phyloP scores from a whole-genome alignment of 2,113 vertebrate genomes.

The Aptenodytes patagonicus region DNA sequence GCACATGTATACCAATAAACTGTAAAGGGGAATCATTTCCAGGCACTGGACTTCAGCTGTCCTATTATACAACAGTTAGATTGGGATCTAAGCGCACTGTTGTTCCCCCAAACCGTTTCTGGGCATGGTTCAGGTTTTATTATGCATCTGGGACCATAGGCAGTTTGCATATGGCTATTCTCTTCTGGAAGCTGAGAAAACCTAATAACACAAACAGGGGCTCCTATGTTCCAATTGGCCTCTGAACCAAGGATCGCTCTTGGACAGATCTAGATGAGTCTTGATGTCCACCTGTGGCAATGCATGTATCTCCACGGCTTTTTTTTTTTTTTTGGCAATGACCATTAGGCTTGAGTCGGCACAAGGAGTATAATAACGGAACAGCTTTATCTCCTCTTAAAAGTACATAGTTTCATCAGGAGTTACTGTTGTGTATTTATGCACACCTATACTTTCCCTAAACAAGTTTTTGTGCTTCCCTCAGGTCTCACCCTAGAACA shows the following conservation, averaged over 20 bases:
- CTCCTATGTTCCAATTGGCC: not conserved
- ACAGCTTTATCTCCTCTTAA: not conserved
- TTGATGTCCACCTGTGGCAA: not conserved
- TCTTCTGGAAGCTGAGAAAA: not conserved
- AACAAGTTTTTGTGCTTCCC: not conserved
- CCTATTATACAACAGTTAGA: not conserved
- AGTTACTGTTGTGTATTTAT: not conserved
- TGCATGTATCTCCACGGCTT: not conserved
- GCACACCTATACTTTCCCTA: not conserved
- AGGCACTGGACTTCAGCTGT: not conserved
- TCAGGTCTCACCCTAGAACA: not conserved
- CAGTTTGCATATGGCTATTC: fast-evolving
- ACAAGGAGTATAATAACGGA: not conserved
- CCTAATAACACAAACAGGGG: not conserved
- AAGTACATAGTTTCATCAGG: not conserved
- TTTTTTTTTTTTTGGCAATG: not conserved
- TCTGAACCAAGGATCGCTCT: not conserved
- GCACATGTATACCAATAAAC: not conserved
- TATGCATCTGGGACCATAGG: not conserved
- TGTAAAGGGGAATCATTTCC: not conserved
- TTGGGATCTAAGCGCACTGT: not conserved
- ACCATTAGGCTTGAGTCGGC: not conserved
- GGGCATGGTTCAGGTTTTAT: not conserved
- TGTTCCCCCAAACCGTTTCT: not conserved
- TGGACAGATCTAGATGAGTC: not conserved